Percentiles rank a stretch among this genome's conserved stretches.
phyloP scores from a whole-genome alignment of 1,140 invertebrate genomes.

The Lucilia sericata region DNA sequence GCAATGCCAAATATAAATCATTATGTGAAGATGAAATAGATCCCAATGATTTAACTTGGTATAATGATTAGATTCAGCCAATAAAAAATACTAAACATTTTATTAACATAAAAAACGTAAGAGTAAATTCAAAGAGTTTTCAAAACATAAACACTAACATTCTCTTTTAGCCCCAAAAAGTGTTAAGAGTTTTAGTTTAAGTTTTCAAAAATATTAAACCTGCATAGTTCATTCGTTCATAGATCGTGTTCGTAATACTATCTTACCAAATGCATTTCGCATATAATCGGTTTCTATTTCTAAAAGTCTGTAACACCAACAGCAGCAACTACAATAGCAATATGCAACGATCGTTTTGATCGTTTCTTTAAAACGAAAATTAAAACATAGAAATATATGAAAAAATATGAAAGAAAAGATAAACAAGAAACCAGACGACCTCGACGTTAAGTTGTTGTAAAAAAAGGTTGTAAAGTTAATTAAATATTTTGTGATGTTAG shows the following conservation, averaged over 20 bases:
- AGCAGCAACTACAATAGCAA: neutral
- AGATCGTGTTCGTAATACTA: neutral
- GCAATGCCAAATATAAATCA: neutral
- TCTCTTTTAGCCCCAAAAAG: neutral
- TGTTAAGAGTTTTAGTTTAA: neutral
- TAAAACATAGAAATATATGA: neutral
- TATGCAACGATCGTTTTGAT: no score
- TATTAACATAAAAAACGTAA: neutral
- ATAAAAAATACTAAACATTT: neutral
- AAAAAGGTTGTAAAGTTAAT: conserved; percentile 59
- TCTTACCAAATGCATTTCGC: conserved; percentile 19
- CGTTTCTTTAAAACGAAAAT: neutral
- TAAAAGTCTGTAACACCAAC: neutral
- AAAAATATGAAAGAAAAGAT: conserved; percentile 50
- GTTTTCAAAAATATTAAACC: neutral
- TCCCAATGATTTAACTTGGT: conserved; percentile 35
- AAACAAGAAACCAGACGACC: conserved; percentile 63
- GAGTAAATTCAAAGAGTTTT: neutral
- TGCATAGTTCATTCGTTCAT: neutral
- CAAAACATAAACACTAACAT: neutral
- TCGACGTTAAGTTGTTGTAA: conserved; percentile 51
- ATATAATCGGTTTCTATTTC: neutral
- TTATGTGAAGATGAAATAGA: conserved; percentile 36
- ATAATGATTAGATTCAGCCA: neutral
- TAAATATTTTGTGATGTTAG: neutral